Base-by-base conservation (phyloP, 1,140 invertebrate genomes). In the Papilio glaucus region DNA sequence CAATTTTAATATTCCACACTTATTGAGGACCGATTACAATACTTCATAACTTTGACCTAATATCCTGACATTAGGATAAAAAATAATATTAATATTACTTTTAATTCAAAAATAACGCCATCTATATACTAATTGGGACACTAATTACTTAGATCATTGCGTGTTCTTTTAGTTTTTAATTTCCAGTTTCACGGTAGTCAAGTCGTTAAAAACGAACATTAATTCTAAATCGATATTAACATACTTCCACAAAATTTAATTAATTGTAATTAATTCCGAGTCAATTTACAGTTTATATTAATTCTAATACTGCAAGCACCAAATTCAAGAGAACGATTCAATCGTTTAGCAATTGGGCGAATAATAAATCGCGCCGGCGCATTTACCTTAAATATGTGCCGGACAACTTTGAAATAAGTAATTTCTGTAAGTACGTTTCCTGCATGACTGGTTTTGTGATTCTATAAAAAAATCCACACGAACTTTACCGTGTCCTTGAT, bases 341-440 rank as follows among this genome's bases (percentile, higher is more conserved):
- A 68, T 42, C 9, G 13, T 21, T 37, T 15, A 67, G 26, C 67
- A 49, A 69, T 49, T 49, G 9, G 42, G 24, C 49, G 24, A 72
- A 71, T 73, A 53, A 71, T 61, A 71, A 68, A 18, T 24, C 67
- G n/a, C 24, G 41, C 67, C n/a, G 6, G 67, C 67, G 42, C 67
- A 69, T 0, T 26, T 49, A n/a, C 12, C 42, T 69, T 49, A 69
- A 69, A 69, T 69, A 69, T 69, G 42, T 42, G n/a, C 42, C 67
- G 67, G 38, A 72, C 45, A 26, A 57, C 65, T 74, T 73, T 53
- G 24, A 73, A 77, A 73, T 77, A 70, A 72, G 62, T 69, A 68
- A 71, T 77, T 71, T 76, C 67, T 71, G 29, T 45, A 77, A 29
- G 57, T 45, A 18, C 69, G 68, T 72, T 80, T 80, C 79, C 79